Evolutionary conservation across 1,140 invertebrate genomes (phyloP).

Genomic region (Copidosoma floridanum): DNA sequence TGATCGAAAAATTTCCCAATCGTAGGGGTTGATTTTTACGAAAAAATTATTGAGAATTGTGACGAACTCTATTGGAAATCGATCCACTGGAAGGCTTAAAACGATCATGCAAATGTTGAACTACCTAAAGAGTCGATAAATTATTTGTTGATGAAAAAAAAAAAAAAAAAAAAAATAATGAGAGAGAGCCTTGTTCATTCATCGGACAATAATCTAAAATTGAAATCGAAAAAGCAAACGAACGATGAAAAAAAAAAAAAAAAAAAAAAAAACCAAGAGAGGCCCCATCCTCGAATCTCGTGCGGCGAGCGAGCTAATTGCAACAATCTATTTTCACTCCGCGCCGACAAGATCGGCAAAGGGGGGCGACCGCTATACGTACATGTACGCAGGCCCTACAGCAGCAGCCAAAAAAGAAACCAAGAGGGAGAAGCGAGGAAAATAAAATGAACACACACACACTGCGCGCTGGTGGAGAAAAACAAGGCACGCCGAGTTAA

Average conservation of each 20-base stretch:
- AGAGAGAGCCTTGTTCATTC: conserved; percentile 26
- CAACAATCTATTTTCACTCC: conserved; percentile 18
- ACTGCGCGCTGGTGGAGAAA: background rate
- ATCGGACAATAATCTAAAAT: background rate
- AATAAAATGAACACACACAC: background rate
- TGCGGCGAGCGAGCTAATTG: background rate
- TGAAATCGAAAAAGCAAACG: background rate
- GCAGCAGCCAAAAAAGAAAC: too few relatives aligned
- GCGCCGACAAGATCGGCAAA: background rate
- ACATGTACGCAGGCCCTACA: too few relatives aligned
- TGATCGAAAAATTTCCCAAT: too few relatives aligned
- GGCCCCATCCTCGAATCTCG: too few relatives aligned
- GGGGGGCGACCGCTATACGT: conserved; percentile 12
- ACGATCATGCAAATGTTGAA: too few relatives aligned
- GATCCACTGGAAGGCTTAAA: too few relatives aligned
- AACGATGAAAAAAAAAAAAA: background rate
- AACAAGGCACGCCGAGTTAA: conserved; percentile 17
- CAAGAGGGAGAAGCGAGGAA: too few relatives aligned
- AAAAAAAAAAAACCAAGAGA: background rate
- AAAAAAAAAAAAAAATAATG: background rate
- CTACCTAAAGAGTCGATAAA: too few relatives aligned
- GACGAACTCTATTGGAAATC: too few relatives aligned
- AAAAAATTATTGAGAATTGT: too few relatives aligned
- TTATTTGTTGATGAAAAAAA: too few relatives aligned
- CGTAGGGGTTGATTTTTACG: too few relatives aligned